Percentiles rank a stretch among this genome's conserved stretches.
Conservation (phyloP, 2,113 vertebrate genomes). For the Campylorhamphus procurvoides region DNA sequence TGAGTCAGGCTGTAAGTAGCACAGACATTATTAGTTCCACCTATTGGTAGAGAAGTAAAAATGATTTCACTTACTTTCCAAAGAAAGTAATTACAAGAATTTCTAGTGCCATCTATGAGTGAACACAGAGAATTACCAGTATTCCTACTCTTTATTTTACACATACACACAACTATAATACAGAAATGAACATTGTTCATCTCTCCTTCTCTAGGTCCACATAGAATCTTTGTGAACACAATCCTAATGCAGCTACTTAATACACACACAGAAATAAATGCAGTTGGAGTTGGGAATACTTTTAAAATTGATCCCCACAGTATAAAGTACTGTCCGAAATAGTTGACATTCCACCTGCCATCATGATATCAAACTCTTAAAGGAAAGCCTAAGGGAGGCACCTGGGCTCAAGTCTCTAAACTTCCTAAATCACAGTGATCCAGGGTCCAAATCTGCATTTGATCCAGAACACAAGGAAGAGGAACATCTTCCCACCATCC, state of each 20-base stretch:
- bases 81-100: conserved; percentile 42
- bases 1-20: neutral
- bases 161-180: neutral
- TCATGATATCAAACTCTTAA: fast-evolving
- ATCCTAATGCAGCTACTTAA: neutral
- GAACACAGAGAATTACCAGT: conserved; percentile 22
- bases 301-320: neutral
- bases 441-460: neutral
- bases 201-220: neutral
- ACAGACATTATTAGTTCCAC: conserved; percentile 12
- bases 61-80: neutral
- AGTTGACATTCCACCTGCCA: neutral
- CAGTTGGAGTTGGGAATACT: neutral
- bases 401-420: neutral
- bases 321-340: neutral
- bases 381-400: neutral
- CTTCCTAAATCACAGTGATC: neutral
- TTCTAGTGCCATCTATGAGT: conserved; percentile 65
- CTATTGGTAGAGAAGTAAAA: conserved; percentile 54
- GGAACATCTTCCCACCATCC: neutral
- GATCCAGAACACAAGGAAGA: neutral
- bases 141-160: neutral
- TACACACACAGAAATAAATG: neutral
- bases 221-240: neutral
- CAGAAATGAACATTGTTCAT: neutral